A percentile compares a stretch with the other conserved stretches of the same genome.
Conservation (phyloP, 2,113 vertebrate species). For the Cyanoderma ruficeps region DNA sequence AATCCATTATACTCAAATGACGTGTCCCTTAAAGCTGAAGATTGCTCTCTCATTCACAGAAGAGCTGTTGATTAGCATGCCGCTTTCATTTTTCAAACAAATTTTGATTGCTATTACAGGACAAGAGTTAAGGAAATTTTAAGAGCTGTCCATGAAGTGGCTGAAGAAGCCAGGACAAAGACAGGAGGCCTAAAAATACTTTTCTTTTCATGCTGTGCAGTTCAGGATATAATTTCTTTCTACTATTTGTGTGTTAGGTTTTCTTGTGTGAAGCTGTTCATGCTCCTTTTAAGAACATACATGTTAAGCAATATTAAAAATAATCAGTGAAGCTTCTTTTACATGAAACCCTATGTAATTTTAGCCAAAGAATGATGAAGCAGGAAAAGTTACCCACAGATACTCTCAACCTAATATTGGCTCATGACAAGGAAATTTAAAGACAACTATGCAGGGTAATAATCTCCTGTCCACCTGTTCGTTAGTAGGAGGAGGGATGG, state of each 20-base stretch:
- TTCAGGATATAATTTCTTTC: background rate
- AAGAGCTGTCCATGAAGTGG: background rate
- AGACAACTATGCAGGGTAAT: background rate
- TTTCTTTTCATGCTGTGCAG: background rate
- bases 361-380: background rate
- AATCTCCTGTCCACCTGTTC: background rate
- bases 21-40: background rate
- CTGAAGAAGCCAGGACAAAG: background rate
- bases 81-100: background rate
- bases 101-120: background rate
- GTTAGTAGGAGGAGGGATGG: background rate
- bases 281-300: background rate
- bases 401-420: background rate
- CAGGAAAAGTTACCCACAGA: background rate
- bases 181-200: background rate
- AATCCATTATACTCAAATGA: background rate
- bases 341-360: background rate
- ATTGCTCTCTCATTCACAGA: background rate
- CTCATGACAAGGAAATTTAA: background rate
- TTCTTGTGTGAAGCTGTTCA: background rate
- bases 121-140: background rate
- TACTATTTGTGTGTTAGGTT: background rate
- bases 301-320: background rate
- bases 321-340: background rate
- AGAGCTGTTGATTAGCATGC: slow-evolving; percentile 4